A percentile compares a stretch with the other conserved stretches of the same genome.
Evolutionary conservation across 2,797 vertebrate species (phyloP).

Genomic region (Loriculus beryllinus): DNA sequence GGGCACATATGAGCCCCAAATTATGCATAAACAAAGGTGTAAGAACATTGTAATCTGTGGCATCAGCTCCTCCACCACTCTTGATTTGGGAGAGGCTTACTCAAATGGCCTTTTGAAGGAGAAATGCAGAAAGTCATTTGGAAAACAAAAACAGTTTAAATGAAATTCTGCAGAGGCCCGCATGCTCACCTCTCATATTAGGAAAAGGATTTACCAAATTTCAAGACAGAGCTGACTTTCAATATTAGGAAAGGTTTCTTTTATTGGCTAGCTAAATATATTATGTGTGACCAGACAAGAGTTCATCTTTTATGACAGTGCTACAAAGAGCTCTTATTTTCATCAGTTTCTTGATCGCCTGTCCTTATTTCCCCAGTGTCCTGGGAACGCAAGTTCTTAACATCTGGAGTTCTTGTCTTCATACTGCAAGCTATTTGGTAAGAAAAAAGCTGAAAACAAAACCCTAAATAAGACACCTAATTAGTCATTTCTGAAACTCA

Average conservation of each 20-base stretch:
- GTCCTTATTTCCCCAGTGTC: constrained; percentile 6
- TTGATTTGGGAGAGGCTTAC: not conserved
- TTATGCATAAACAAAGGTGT: not conserved
- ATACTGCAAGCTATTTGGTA: not conserved
- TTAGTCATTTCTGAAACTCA: not conserved
- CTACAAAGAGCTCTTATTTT: not conserved
- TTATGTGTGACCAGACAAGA: not conserved
- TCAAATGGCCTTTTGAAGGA: not conserved
- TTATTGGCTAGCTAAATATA: not conserved
- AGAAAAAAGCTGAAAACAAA: not conserved
- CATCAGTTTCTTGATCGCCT: not conserved
- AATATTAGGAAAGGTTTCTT: not conserved
- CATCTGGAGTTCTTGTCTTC: constrained; percentile 22
- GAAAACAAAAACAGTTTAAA: not conserved
- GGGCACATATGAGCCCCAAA: not conserved
- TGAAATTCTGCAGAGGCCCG: not conserved
- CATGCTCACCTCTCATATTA: not conserved
- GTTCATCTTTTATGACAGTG: not conserved
- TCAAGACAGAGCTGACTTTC: not conserved
- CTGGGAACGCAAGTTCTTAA: not conserved
- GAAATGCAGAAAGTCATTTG: not conserved
- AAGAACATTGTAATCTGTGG: not conserved
- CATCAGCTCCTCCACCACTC: not conserved
- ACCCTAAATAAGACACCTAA: not conserved
- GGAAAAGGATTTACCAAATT: not conserved